These are phyloP conservation scores for Himalopsyche tibetana DNA, from an alignment of 2,888 invertebrate species.

Conservation along the genomic window DNA sequence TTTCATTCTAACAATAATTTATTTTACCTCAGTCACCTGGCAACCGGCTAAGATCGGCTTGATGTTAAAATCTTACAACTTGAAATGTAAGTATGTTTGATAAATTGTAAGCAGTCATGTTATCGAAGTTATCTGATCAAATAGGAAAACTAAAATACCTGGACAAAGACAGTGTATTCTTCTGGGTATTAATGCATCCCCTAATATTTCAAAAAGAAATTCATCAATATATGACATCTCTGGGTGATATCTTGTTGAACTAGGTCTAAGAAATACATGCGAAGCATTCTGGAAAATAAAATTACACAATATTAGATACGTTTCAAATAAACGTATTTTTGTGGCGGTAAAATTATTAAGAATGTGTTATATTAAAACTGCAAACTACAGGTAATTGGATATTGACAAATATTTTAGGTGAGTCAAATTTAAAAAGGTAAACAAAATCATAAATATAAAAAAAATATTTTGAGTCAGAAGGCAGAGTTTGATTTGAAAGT, in stretches of 20 bases:
- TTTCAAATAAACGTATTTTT: neutral
- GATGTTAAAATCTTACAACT: no score
- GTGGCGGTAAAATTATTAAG: no score
- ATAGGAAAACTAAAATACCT: constrained; percentile 54
- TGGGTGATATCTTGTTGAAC: constrained; percentile 54
- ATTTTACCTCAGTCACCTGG: neutral
- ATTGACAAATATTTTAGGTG: neutral
- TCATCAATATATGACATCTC: constrained; percentile 63
- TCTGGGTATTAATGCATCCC: constrained; percentile 73
- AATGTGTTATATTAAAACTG: neutral
- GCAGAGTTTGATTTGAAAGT: no score
- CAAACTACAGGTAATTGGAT: neutral
- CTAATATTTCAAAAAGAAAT: constrained; percentile 73
- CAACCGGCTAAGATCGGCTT: no score
- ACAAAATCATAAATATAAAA: neutral
- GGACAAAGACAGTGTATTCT: constrained; percentile 68
- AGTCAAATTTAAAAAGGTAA: no score
- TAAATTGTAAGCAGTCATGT: no score
- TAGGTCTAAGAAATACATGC: constrained; percentile 57
- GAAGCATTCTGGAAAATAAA: constrained; percentile 61
- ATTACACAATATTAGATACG: neutral
- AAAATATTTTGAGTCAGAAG: neutral
- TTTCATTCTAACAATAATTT: no score
- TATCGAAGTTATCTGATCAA: neutral
- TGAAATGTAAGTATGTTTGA: no score